Evolutionary conservation across 2,797 vertebrate species (phyloP).

Genomic region (Rhinichthys osculus): DNA sequence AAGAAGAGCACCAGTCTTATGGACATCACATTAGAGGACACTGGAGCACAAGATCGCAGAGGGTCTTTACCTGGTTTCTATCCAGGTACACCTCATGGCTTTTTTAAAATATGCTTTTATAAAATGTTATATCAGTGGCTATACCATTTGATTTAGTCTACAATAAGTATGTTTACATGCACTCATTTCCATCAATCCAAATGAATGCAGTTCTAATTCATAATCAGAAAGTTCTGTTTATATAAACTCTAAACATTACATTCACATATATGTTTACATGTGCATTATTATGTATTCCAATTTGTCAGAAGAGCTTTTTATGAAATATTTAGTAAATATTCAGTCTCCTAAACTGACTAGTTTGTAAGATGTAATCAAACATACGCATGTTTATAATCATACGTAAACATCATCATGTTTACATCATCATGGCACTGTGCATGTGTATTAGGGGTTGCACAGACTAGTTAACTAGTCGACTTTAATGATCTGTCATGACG

Average conservation of each 20-base stretch:
- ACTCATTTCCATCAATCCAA: background rate
- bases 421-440: background rate
- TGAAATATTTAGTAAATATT: background rate
- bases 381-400: background rate
- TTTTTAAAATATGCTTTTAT: background rate
- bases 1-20: constrained; percentile 92
- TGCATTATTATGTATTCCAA: background rate
- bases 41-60: constrained; percentile 79
- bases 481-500: too few species aligned
- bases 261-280: background rate
- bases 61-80: constrained; percentile 89
- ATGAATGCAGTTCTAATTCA: background rate
- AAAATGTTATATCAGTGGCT: too few species aligned
- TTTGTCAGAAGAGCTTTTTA: background rate
- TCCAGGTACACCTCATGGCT: constrained; percentile 77
- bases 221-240: background rate
- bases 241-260: background rate
- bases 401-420: background rate
- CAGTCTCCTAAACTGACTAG: background rate
- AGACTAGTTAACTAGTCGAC: too few species aligned
- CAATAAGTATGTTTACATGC: background rate
- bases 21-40: constrained; percentile 86
- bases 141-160: background rate
- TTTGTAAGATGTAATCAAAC: background rate
- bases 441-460: background rate